Evolutionary conservation across 1,140 invertebrate species (phyloP).

Genomic region (Hermetia illucens): DNA sequence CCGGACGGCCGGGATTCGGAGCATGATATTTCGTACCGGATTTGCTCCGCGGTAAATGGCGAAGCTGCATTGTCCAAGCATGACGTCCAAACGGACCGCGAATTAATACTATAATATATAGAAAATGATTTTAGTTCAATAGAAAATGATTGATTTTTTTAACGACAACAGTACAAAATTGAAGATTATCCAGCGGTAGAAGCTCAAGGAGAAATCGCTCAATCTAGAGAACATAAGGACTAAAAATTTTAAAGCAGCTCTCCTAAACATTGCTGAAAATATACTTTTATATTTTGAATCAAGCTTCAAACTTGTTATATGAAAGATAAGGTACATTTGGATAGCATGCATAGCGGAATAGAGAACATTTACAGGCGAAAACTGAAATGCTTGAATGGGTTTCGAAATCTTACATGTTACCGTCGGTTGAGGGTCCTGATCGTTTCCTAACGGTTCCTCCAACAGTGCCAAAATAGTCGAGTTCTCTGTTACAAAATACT

Average conservation of each 20-base stretch:
- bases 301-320: too few relatives aligned
- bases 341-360: too few relatives aligned
- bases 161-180: background rate
- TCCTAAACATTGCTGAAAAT: too few relatives aligned
- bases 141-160: too few relatives aligned
- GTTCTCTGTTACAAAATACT: slow-evolving; percentile 87
- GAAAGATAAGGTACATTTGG: too few relatives aligned
- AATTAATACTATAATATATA: slow-evolving; percentile 66
- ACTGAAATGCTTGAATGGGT: too few relatives aligned
- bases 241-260: too few relatives aligned
- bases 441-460: slow-evolving; percentile 78
- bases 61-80: slow-evolving; percentile 83
- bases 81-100: slow-evolving; percentile 84
- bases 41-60: slow-evolving; percentile 67
- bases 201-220: too few relatives aligned
- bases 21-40: slow-evolving; percentile 54
- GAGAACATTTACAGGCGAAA: too few relatives aligned
- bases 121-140: too few relatives aligned
- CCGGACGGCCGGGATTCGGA: slow-evolving; percentile 58
- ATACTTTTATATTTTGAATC: too few relatives aligned
- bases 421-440: slow-evolving; percentile 62
- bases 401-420: slow-evolving; percentile 46
- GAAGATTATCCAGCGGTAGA: background rate
- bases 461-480: slow-evolving; percentile 75
- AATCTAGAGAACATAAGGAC: too few relatives aligned